Evolutionary conservation across 2,797 vertebrate genomes (phyloP).

Genomic region (Spinus olivaceus): DNA sequence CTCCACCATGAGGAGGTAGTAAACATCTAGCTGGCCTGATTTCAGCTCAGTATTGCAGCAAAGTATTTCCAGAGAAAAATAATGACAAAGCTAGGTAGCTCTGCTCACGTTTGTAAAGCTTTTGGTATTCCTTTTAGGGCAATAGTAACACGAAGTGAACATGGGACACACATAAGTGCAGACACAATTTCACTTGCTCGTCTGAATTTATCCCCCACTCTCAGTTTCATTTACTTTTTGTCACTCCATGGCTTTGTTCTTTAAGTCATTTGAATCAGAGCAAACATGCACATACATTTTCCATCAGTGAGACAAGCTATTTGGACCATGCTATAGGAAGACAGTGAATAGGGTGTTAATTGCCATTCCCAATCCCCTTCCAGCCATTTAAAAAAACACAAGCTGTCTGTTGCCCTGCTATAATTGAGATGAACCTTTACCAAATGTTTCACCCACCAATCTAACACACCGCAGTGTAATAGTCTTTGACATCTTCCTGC

Average conservation of each 20-base stretch:
- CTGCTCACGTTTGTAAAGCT: neutral
- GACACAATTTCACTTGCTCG: neutral
- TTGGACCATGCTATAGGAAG: neutral
- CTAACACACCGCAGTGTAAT: neutral
- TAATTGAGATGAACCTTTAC: neutral
- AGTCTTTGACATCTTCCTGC: constrained; percentile 11
- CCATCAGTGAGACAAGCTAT: neutral
- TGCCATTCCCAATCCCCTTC: neutral
- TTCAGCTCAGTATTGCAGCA: neutral
- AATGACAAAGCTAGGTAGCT: neutral
- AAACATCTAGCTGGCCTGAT: neutral
- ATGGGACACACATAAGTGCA: neutral
- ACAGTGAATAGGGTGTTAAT: neutral
- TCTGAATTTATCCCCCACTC: neutral
- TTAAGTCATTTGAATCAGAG: neutral
- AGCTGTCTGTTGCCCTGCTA: neutral
- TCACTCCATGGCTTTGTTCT: neutral
- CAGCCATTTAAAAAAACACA: neutral
- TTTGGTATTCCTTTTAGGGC: neutral
- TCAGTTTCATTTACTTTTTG: neutral
- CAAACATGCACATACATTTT: neutral
- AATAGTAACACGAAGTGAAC: neutral
- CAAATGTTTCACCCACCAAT: neutral
- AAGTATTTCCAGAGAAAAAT: neutral
- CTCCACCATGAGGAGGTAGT: neutral